A percentile compares a stretch with the other conserved stretches of the same genome.
Conservation (phyloP, 2,797 vertebrate species). For the Kryptopterus vitreolus region DNA sequence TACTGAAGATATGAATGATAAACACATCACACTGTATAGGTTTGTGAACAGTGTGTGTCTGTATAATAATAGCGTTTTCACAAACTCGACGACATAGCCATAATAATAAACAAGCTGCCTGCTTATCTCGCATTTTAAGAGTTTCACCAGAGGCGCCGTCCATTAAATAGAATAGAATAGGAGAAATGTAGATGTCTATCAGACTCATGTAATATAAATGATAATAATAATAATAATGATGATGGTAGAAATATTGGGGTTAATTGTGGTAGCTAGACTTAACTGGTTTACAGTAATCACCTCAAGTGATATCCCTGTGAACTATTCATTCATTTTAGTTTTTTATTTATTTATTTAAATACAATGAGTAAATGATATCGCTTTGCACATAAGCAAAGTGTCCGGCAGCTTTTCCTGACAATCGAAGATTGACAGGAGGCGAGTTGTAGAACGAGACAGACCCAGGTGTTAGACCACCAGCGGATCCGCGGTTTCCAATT, state of each 20-base stretch:
- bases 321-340: too few species aligned
- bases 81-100: too few species aligned
- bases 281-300: neutral
- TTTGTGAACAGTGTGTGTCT: neutral
- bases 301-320: neutral
- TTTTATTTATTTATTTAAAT: too few species aligned
- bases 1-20: neutral
- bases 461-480: constrained; percentile 36
- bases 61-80: neutral
- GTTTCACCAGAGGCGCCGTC: too few species aligned
- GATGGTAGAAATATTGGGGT: neutral
- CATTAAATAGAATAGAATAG: neutral
- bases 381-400: neutral
- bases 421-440: neutral
- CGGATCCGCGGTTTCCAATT: constrained; percentile 5
- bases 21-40: neutral
- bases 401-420: neutral
- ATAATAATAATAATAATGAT: neutral
- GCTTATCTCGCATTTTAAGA: neutral
- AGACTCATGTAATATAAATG: too few species aligned
- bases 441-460: neutral
- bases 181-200: too few species aligned
- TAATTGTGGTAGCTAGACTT: neutral
- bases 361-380: neutral
- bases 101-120: neutral